Conservation (phyloP, 2,113 vertebrate species). For the Calypte anna region DNA sequence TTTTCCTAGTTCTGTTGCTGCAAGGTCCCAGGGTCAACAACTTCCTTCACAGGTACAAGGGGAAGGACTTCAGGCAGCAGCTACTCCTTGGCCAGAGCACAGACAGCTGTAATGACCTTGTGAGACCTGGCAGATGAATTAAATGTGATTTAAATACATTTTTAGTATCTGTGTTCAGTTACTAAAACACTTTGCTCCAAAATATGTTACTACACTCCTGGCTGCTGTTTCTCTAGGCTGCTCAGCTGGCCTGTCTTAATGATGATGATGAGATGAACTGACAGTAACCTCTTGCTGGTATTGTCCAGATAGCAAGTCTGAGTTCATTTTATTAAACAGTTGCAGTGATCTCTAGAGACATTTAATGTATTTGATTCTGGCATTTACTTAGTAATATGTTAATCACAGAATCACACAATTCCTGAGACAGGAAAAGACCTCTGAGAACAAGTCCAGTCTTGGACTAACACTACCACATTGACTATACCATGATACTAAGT, state of each 20-base stretch:
- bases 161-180: not conserved
- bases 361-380: not conserved
- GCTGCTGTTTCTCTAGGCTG: not conserved
- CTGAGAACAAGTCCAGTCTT: too few relatives aligned
- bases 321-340: not conserved
- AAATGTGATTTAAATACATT: not conserved
- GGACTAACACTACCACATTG: too few relatives aligned
- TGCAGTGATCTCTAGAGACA: not conserved
- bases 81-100: not conserved
- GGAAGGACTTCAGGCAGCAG: not conserved
- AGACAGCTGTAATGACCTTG: not conserved
- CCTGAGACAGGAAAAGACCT: too few relatives aligned
- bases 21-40: not conserved
- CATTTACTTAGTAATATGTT: not conserved
- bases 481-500: too few relatives aligned
- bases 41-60: not conserved
- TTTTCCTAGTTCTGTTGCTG: not conserved
- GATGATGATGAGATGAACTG: not conserved
- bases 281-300: not conserved
- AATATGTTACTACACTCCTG: not conserved
- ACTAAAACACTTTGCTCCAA: not conserved
- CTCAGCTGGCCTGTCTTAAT: not conserved
- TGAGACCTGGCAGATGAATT: not conserved
- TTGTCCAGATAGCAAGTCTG: not conserved
- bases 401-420: not conserved